Percentiles rank a stretch among this genome's conserved stretches.
These are phyloP conservation scores for Alouatta palliata DNA, from an alignment of 2,113 vertebrate genomes.

Conservation along the genomic window DNA sequence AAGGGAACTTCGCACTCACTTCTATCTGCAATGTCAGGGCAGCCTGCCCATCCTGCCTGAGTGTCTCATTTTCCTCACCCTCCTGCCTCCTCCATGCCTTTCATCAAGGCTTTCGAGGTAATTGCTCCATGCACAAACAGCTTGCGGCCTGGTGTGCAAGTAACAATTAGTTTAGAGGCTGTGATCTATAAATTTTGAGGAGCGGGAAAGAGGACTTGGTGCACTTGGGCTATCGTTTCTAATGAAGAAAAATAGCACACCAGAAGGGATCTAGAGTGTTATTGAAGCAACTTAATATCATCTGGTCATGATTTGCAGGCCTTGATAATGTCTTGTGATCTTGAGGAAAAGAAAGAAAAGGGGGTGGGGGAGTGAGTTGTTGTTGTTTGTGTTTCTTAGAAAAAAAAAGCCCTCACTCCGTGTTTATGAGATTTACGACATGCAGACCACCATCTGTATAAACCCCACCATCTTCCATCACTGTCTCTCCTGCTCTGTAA, in stretches of 20 bases:
- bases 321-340: conserved; percentile 88
- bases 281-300: conserved; percentile 91
- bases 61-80: conserved; percentile 89
- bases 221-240: conserved; percentile 83
- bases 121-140: conserved; percentile 89
- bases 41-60: conserved; percentile 87
- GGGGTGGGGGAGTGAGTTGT: conserved; percentile 65
- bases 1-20: conserved; percentile 74
- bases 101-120: conserved; percentile 92
- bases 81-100: conserved; percentile 89
- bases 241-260: conserved; percentile 89
- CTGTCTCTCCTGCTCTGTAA: conserved; percentile 83
- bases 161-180: conserved; percentile 89
- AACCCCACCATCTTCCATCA: conserved; percentile 83
- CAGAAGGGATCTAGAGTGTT: conserved; percentile 88
- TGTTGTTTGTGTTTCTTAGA: conserved; percentile 65
- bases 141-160: conserved; percentile 86
- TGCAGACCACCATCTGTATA: conserved; percentile 92
- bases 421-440: conserved; percentile 88
- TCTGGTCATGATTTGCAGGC: conserved; percentile 92
- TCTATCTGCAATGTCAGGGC: conserved; percentile 77
- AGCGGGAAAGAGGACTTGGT: conserved; percentile 86
- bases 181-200: conserved; percentile 89
- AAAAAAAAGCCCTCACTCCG: conserved; percentile 79
- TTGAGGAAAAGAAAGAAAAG: conserved; percentile 76